These are phyloP conservation scores for Alfaro cultratus DNA, from an alignment of 2,797 vertebrate genomes.

Conservation along the genomic window DNA sequence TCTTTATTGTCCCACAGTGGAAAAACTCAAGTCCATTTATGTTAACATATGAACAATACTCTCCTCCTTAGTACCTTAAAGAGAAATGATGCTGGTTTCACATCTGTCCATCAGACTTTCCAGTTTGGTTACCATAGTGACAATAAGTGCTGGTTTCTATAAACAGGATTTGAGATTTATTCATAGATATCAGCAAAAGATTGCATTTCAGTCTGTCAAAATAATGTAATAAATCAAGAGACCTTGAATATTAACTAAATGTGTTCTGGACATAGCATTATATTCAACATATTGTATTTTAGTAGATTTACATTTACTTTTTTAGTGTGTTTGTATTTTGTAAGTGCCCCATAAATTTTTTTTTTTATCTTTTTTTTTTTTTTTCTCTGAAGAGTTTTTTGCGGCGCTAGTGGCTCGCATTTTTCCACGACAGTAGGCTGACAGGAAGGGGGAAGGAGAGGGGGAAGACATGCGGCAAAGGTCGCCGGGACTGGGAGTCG, in stretches of 20 bases:
- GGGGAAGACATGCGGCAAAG: no score
- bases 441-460: no score
- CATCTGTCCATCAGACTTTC: background rate
- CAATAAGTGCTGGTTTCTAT: background rate
- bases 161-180: background rate
- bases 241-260: background rate
- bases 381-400: no score
- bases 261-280: no score
- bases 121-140: background rate
- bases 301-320: background rate
- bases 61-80: background rate
- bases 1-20: no score
- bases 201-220: background rate
- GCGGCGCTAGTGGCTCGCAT: no score
- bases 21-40: background rate
- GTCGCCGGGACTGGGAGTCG: no score
- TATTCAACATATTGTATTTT: background rate
- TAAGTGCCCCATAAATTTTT: no score
- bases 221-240: background rate
- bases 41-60: background rate
- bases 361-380: no score
- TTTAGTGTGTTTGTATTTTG: no score
- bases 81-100: background rate
- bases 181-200: background rate
- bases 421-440: no score